phyloP scores from a whole-genome alignment of 2,113 vertebrate species.

The pig (Sus scrofa) region T2T-Sscrofa CM000816.6:7809001-7809500 shows the following conservation, averaged over 20 bases:
- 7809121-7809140: not conserved
- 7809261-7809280: not conserved
- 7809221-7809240: not conserved
- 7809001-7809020: not conserved
- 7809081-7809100: not conserved
- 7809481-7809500: not conserved
- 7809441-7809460: not conserved
- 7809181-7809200: not conserved
- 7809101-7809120: not conserved
- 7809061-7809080: not conserved
- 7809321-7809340: not conserved
- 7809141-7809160: not conserved
- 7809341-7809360: not conserved
- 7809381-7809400: not conserved
- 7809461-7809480: slow-evolving; percentile 3
- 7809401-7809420: not conserved
- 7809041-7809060: not conserved
- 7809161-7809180: not conserved
- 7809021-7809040: not conserved
- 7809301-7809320: not conserved
- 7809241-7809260: not conserved
- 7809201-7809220: not conserved
- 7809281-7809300: not conserved
- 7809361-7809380: not conserved
- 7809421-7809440: not conserved